These are phyloP conservation scores for Malthinus seriepunctatus DNA, from an alignment of 2,888 invertebrate species.

Conservation along the genomic window DNA sequence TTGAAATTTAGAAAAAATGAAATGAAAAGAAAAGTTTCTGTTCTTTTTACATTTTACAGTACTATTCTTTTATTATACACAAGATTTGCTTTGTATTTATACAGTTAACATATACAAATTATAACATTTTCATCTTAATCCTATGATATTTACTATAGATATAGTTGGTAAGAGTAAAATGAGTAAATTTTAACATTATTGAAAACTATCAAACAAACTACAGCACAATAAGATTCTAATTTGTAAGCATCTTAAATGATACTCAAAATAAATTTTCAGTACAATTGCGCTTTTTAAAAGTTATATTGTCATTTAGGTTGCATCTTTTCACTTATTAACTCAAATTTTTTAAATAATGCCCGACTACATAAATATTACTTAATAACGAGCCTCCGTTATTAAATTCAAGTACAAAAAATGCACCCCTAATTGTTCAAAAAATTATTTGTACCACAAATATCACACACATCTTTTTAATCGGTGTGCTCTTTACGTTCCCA, in stretches of 20 bases:
- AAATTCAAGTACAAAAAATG: too few relatives aligned
- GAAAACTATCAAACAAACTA: conserved; percentile 7
- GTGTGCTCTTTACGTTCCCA: conserved; percentile 1
- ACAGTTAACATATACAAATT: conserved; percentile 46
- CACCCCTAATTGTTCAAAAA: too few relatives aligned
- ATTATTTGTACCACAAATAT: conserved; percentile 2
- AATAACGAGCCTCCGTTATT: too few relatives aligned
- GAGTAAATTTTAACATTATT: conserved; percentile 11
- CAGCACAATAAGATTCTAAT: conserved; percentile 6
- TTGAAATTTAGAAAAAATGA: conserved; percentile 1
- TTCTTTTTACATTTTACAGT: not conserved
- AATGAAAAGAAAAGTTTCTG: not conserved
- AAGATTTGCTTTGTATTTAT: conserved; percentile 33
- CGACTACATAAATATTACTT: not conserved
- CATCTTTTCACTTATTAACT: not conserved
- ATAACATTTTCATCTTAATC: conserved; percentile 32
- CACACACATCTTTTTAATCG: conserved; percentile 4
- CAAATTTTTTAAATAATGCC: not conserved
- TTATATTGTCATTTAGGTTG: conserved; percentile 3
- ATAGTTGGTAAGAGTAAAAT: conserved; percentile 12
- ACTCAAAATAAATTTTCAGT: conserved; percentile 2
- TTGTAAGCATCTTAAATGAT: conserved; percentile 2
- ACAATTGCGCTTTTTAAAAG: not conserved
- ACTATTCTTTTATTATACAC: not conserved
- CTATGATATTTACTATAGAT: conserved; percentile 9